Evolutionary conservation across 2,113 vertebrate genomes (phyloP).

Genomic region (Menura novaehollandiae): DNA sequence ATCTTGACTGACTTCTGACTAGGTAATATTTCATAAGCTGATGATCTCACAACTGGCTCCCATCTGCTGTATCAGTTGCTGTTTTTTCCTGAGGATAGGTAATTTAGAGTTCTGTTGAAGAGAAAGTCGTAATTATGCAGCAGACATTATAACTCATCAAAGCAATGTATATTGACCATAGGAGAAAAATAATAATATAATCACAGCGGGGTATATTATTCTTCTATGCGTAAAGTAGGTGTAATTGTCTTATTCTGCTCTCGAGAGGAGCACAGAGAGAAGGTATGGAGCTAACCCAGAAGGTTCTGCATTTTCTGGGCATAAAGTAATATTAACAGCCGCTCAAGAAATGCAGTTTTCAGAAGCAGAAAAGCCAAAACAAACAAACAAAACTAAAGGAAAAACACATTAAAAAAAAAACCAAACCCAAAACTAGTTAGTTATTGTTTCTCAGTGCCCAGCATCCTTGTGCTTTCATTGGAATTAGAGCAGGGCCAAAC

Average conservation of each 20-base stretch:
- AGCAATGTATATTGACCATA: not conserved
- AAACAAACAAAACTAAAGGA: no score
- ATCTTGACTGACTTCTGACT: not conserved
- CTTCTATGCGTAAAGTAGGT: not conserved
- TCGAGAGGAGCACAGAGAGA: not conserved
- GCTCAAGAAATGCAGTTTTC: not conserved
- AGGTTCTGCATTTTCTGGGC: not conserved
- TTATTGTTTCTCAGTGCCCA: not conserved
- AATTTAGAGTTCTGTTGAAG: not conserved
- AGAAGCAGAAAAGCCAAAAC: not conserved
- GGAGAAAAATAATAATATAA: not conserved
- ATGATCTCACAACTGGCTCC: not conserved
- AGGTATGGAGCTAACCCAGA: not conserved
- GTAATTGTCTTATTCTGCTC: not conserved
- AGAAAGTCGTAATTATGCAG: not conserved
- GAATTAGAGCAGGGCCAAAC: not conserved
- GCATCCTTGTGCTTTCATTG: not conserved
- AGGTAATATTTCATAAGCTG: not conserved
- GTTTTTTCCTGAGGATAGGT: not conserved
- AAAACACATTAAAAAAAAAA: not conserved
- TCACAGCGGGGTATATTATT: not conserved
- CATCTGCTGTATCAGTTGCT: not conserved
- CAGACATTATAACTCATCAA: not conserved
- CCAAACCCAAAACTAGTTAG: not conserved
- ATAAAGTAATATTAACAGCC: not conserved